Percentiles rank a stretch among this genome's conserved stretches.
Conservation (phyloP, 2,888 invertebrate species). For the Dryadula phaetusa region DNA sequence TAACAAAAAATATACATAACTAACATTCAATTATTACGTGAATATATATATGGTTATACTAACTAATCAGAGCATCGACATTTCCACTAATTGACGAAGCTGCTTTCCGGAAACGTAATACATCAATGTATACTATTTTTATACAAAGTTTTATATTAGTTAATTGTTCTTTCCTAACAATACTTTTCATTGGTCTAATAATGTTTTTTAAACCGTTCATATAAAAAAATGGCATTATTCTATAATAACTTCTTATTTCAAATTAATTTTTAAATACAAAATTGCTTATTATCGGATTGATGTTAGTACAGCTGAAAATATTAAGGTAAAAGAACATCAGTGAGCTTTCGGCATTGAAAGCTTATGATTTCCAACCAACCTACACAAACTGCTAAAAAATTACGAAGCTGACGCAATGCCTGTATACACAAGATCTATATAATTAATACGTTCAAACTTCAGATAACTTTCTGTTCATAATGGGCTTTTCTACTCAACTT, state of each 20-base stretch:
- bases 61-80: not conserved
- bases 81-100: slow-evolving; percentile 7
- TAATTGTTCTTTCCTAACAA: not conserved
- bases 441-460: not conserved
- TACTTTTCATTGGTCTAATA: not conserved
- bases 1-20: no score
- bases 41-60: not conserved
- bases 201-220: not conserved
- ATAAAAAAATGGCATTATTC: not conserved
- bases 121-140: not conserved
- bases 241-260: not conserved
- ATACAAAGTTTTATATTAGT: not conserved
- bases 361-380: not conserved
- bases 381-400: not conserved
- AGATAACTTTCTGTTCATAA: no score
- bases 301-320: not conserved
- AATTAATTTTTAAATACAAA: no score
- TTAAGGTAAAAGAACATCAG: not conserved
- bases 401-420: not conserved
- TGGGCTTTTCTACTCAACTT: no score
- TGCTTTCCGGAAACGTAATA: slow-evolving; percentile 1
- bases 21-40: no score
- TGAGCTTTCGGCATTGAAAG: not conserved
- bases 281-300: not conserved
- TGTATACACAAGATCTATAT: not conserved